Conservation (phyloP, 2,113 vertebrate species). For the Hoplias malabaricus region DNA sequence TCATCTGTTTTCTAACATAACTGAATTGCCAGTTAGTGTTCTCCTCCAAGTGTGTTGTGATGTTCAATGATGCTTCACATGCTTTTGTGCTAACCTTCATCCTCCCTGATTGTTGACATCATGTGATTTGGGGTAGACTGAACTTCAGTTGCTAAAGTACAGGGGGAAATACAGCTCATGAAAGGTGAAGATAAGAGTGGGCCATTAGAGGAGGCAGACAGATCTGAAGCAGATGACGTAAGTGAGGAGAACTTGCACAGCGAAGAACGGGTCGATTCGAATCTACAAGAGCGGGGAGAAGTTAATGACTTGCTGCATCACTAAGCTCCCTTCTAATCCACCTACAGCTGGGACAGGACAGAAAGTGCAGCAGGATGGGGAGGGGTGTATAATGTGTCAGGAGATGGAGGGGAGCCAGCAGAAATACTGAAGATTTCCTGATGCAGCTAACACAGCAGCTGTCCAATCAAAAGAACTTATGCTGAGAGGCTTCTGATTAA, state of each 20-base stretch:
- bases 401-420: neutral
- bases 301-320: neutral
- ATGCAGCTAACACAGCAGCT: neutral
- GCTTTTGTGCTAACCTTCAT: too few species aligned
- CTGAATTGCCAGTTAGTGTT: too few species aligned
- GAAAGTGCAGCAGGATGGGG: neutral
- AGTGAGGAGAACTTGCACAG: neutral
- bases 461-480: neutral
- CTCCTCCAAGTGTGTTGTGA: too few species aligned
- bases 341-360: neutral
- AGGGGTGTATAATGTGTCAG: neutral
- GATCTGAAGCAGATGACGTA: constrained; percentile 10
- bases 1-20: too few species aligned
- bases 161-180: too few species aligned
- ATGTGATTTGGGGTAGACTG: too few species aligned
- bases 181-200: constrained; percentile 2
- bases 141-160: too few species aligned
- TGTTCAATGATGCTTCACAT: too few species aligned
- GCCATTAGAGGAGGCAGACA: constrained; percentile 7
- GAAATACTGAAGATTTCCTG: neutral
- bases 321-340: neutral
- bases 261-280: neutral
- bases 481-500: constrained; percentile 7
- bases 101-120: too few species aligned
- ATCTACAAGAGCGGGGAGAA: neutral